Conservation (phyloP, 1,140 invertebrate species). For the Camponotus floridanus region DNA sequence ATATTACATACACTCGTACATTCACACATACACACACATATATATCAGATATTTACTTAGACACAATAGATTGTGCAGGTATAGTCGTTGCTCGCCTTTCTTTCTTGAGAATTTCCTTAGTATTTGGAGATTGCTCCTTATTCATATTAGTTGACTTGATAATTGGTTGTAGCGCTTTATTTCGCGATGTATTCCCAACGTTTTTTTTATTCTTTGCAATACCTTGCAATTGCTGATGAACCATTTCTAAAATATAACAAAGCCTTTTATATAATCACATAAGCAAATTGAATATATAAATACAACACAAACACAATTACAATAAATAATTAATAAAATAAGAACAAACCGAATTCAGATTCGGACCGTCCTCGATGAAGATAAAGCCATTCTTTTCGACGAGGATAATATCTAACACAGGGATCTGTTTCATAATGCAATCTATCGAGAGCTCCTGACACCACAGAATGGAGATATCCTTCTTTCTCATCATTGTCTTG, state of each 20-base stretch:
- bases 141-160: slow-evolving; percentile 76
- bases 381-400: slow-evolving; percentile 96
- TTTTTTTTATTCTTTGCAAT: slow-evolving; percentile 87
- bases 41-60: slow-evolving; percentile 72
- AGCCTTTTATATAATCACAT: slow-evolving; percentile 9
- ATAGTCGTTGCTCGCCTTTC: slow-evolving; percentile 80
- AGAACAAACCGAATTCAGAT: slow-evolving; percentile 82
- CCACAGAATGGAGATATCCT: slow-evolving; percentile 91
- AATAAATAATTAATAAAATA: slow-evolving; percentile 34
- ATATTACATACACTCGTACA: no score
- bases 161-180: slow-evolving; percentile 78
- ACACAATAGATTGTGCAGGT: slow-evolving; percentile 77
- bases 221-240: slow-evolving; percentile 89
- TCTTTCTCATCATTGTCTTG: slow-evolving; percentile 89
- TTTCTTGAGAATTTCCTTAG: slow-evolving; percentile 81
- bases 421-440: slow-evolving; percentile 96
- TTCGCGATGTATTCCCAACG: slow-evolving; percentile 81
- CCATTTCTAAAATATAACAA: slow-evolving; percentile 81
- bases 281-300: background rate
- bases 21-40: background rate
- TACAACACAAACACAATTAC: background rate
- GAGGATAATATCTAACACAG: slow-evolving; percentile 96
- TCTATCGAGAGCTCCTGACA: slow-evolving; percentile 95
- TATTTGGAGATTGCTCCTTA: slow-evolving; percentile 84
- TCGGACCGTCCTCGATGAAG: slow-evolving; percentile 91